Evolutionary conservation across 2,888 invertebrate genomes (phyloP).

Genomic region (Busseola fusca): DNA sequence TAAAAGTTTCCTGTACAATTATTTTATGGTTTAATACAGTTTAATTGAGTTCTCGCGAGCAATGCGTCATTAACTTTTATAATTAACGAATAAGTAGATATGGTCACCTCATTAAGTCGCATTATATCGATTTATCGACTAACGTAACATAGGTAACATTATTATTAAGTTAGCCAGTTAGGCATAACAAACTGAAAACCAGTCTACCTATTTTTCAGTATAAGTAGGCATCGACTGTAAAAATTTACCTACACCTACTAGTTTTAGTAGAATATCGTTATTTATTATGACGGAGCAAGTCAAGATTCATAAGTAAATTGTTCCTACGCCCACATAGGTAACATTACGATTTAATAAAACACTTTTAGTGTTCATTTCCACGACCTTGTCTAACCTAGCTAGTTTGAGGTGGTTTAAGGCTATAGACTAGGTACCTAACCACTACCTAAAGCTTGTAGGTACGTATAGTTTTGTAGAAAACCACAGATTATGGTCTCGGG

Average conservation of each 20-base stretch:
- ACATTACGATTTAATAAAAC: neutral
- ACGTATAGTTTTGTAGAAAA: slow-evolving; percentile 13
- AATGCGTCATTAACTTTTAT: slow-evolving; percentile 21
- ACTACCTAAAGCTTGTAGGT: neutral
- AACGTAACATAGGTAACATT: slow-evolving; percentile 21
- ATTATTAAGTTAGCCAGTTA: slow-evolving; percentile 10
- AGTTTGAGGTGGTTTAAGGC: neutral
- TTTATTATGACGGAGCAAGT: too few relatives aligned
- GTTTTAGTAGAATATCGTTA: too few relatives aligned
- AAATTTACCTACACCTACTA: neutral
- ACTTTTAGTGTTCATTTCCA: neutral
- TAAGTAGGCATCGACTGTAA: neutral
- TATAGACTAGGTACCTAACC: neutral
- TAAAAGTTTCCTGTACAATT: slow-evolving; percentile 58
- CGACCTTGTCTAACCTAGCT: too few relatives aligned
- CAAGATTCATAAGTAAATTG: too few relatives aligned
- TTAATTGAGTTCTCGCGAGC: slow-evolving; percentile 8
- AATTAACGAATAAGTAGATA: slow-evolving; percentile 7
- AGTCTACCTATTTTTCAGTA: slow-evolving; percentile 1
- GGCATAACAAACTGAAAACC: slow-evolving; percentile 14
- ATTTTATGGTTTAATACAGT: slow-evolving; percentile 27
- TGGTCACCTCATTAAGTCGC: slow-evolving; percentile 25
- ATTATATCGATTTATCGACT: slow-evolving; percentile 15
- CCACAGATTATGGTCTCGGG: neutral
- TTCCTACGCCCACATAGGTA: neutral